phyloP scores from a whole-genome alignment of 2,113 vertebrate species.

The Ginglymostoma cirratum region DNA sequence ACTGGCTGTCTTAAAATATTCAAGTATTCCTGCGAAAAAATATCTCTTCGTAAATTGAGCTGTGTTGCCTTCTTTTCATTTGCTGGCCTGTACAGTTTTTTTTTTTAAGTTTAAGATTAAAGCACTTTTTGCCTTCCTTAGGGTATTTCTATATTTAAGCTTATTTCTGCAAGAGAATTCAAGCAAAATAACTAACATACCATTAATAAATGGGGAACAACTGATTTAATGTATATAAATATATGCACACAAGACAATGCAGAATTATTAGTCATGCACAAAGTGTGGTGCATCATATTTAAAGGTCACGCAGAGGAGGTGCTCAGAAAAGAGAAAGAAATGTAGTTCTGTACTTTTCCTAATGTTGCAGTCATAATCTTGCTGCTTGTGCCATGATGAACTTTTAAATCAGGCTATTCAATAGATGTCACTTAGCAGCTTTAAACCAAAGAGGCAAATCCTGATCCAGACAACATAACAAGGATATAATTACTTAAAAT shows the following conservation, averaged over 20 bases:
- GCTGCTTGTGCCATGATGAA: background rate
- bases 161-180: slow-evolving; percentile 16
- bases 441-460: background rate
- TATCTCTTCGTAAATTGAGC: background rate
- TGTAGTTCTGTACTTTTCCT: background rate
- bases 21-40: background rate
- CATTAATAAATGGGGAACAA: background rate
- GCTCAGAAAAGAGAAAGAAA: background rate
- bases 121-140: background rate
- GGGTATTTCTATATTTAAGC: background rate
- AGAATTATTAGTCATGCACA: background rate
- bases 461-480: background rate
- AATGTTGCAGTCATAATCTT: background rate
- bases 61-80: background rate
- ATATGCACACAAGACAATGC: background rate
- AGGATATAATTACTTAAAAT: background rate
- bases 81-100: background rate
- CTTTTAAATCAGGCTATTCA: background rate
- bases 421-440: slow-evolving; percentile 13
- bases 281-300: background rate
- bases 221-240: background rate
- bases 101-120: background rate
- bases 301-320: slow-evolving; percentile 21
- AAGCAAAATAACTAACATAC: background rate
- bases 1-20: background rate